Conservation (phyloP, 1,140 invertebrate genomes). For the Musca domestica region DNA sequence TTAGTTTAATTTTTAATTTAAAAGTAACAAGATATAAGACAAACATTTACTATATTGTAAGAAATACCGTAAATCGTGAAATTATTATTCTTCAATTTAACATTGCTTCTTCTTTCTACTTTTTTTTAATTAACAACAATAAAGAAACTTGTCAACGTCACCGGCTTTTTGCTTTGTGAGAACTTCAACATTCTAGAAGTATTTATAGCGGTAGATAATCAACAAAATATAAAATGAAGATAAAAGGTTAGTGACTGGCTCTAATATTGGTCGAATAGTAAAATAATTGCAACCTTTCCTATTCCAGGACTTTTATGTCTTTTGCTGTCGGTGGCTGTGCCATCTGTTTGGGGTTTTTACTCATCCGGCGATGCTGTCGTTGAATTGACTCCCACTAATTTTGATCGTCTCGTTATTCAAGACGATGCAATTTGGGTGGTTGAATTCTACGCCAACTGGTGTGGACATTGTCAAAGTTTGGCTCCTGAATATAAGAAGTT, state of each 20-base stretch:
- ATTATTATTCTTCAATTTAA: not conserved
- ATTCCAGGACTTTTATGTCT: conserved; percentile 30
- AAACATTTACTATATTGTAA: not conserved
- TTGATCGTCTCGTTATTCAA: conserved; percentile 81
- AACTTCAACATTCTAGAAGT: not conserved
- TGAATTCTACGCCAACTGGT: conserved; percentile 90
- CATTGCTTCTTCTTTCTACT: not conserved
- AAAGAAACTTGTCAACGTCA: conserved; percentile 20
- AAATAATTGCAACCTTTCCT: not conserved
- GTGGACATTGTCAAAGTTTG: conserved; percentile 79
- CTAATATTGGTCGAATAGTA: too few relatives aligned
- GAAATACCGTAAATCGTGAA: not conserved
- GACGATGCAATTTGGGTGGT: conserved; percentile 88
- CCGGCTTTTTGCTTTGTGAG: not conserved
- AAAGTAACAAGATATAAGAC: not conserved
- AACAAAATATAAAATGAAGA: not conserved
- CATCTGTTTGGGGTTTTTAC: conserved; percentile 67
- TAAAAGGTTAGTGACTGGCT: not conserved
- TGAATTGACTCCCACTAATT: conserved; percentile 87
- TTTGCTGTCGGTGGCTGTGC: conserved; percentile 30
- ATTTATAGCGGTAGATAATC: not conserved
- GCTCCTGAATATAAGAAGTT: conserved; percentile 87
- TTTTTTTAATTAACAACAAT: not conserved
- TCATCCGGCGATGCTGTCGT: conserved; percentile 80
- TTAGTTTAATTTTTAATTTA: too few relatives aligned